Conservation (phyloP, 2,888 invertebrate species). For the Dynastes tityus region DNA sequence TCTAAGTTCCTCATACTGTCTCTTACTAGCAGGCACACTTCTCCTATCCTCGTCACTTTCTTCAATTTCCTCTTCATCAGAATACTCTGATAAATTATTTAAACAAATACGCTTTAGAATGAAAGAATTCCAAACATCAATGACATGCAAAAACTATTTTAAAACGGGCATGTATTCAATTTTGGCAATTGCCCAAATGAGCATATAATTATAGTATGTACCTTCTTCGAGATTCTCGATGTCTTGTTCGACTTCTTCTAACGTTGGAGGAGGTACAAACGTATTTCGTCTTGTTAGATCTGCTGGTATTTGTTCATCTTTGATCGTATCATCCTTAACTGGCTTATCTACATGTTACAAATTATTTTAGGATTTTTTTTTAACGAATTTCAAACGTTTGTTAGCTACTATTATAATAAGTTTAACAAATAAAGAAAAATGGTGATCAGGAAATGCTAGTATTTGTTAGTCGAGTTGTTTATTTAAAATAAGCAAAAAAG, state of each 20-base stretch:
- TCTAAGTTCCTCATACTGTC: conserved; percentile 66
- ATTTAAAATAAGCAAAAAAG: conserved; percentile 37
- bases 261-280: conserved; percentile 68
- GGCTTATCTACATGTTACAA: conserved; percentile 52
- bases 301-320: conserved; percentile 59
- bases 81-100: conserved; percentile 60
- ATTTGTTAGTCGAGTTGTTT: conserved; percentile 60
- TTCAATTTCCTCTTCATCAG: conserved; percentile 69
- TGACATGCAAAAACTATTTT: conserved; percentile 5
- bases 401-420: neutral
- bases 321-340: conserved; percentile 48
- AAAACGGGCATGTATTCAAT: neutral
- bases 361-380: conserved; percentile 16
- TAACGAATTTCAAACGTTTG: neutral
- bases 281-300: conserved; percentile 71
- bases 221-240: conserved; percentile 66
- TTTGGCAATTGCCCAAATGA: conserved; percentile 40
- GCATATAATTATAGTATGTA: conserved; percentile 52
- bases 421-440: conserved; percentile 4
- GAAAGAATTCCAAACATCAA: neutral
- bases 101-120: neutral
- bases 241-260: conserved; percentile 66
- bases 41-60: conserved; percentile 63
- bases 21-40: conserved; percentile 57
- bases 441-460: conserved; percentile 67